Evolutionary conservation across 1,140 invertebrate genomes (phyloP).

Genomic region (Phortica variegata): DNA sequence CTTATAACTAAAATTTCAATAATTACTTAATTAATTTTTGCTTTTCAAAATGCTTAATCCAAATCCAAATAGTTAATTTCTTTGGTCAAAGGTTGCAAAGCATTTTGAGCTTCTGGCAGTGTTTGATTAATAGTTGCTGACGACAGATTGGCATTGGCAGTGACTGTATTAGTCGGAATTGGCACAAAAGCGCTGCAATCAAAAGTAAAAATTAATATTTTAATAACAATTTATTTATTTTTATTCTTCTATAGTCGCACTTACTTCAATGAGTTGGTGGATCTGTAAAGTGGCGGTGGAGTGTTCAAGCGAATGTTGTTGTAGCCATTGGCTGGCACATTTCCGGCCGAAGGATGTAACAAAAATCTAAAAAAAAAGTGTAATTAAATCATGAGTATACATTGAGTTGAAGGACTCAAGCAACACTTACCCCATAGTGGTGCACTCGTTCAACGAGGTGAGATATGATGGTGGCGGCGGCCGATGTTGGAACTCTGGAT

Average conservation of each 20-base stretch:
- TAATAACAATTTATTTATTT: not conserved
- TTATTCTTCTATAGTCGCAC: too few relatives aligned
- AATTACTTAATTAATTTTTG: too few relatives aligned
- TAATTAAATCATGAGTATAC: conserved; percentile 1
- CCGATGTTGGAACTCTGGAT: conserved; percentile 49
- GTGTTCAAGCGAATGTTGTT: conserved; percentile 34
- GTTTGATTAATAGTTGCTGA: too few relatives aligned
- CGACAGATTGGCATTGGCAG: too few relatives aligned
- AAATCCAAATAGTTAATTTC: conserved; percentile 19
- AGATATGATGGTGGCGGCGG: conserved; percentile 51
- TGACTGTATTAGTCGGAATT: too few relatives aligned
- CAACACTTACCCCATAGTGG: conserved; percentile 20
- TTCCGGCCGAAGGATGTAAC: conserved; percentile 31
- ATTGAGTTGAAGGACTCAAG: not conserved
- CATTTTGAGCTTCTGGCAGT: conserved; percentile 1
- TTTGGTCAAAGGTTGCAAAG: conserved; percentile 14
- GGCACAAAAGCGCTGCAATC: too few relatives aligned
- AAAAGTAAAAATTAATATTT: not conserved
- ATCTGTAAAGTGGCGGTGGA: conserved; percentile 48
- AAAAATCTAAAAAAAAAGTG: conserved; percentile 17
- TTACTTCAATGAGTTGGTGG: conserved; percentile 47
- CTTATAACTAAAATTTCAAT: too few relatives aligned
- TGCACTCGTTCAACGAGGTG: conserved; percentile 46
- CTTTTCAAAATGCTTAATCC: too few relatives aligned
- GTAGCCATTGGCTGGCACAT: conserved; percentile 22